phyloP scores from a whole-genome alignment of 2,888 invertebrate genomes.

The Clostera curtula region DNA sequence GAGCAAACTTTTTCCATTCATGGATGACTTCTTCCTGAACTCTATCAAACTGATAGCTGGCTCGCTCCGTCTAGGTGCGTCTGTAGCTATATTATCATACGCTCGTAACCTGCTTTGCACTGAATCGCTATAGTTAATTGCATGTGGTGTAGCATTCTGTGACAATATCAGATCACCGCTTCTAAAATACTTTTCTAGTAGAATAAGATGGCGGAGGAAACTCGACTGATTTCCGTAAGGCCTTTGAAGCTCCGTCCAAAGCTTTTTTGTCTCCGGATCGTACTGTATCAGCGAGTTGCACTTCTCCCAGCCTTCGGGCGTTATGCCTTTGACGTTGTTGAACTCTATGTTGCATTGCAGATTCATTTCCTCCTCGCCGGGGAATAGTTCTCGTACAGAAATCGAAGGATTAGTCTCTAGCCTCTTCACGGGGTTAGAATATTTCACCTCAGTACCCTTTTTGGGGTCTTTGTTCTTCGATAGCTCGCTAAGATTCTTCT shows the following conservation, averaged over 20 bases:
- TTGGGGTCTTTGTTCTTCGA: constrained; percentile 66
- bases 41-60: constrained; percentile 56
- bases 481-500: constrained; percentile 63
- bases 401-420: constrained; percentile 88
- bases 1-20: constrained; percentile 62
- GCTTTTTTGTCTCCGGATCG: constrained; percentile 84
- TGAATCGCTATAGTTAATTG: constrained; percentile 85
- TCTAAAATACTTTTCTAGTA: constrained; percentile 88
- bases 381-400: constrained; percentile 86
- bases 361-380: constrained; percentile 88
- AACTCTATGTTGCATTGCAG: constrained; percentile 85
- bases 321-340: constrained; percentile 79
- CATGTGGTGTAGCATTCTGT: constrained; percentile 82
- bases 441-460: constrained; percentile 53
- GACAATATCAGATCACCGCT: constrained; percentile 85
- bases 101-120: constrained; percentile 86
- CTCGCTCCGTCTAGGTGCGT: constrained; percentile 42
- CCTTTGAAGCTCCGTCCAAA: constrained; percentile 88
- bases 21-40: constrained; percentile 56
- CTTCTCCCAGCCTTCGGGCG: constrained; percentile 90
- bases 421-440: constrained; percentile 78
- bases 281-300: constrained; percentile 86
- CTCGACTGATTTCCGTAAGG: constrained; percentile 93
- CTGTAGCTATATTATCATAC: constrained; percentile 77
- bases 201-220: constrained; percentile 85